These are phyloP conservation scores for Drosophila persimilis DNA, from an alignment of 1,140 invertebrate genomes.

Conservation along the genomic window DNA sequence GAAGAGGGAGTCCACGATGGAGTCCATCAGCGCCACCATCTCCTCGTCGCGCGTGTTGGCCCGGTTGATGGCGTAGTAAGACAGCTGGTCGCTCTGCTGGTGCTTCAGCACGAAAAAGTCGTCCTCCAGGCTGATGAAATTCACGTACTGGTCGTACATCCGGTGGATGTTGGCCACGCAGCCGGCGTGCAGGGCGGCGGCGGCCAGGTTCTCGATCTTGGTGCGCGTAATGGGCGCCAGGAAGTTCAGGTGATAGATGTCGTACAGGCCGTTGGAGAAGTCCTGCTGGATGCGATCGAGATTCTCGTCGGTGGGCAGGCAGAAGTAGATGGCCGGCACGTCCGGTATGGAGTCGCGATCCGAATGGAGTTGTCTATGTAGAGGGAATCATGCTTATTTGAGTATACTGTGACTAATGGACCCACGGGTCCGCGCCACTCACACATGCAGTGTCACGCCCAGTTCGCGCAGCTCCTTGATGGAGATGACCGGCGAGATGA, in stretches of 20 bases:
- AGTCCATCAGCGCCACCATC: conserved; percentile 97
- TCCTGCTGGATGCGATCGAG: conserved; percentile 96
- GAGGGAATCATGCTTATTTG: not conserved
- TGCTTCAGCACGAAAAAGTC: conserved; percentile 97
- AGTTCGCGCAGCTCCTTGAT: conserved; percentile 97
- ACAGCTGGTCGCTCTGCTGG: conserved; percentile 94
- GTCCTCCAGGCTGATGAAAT: conserved; percentile 99
- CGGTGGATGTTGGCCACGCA: conserved; percentile 96
- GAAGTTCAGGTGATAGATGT: conserved; percentile 98
- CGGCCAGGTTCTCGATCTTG: conserved; percentile 97
- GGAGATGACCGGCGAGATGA: conserved; percentile 97
- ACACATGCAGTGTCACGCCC: conserved; percentile 98
- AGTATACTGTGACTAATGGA: too few relatives aligned
- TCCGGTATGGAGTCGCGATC: conserved; percentile 98
- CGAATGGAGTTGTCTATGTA: conserved; percentile 92
- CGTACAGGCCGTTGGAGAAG: conserved; percentile 95
- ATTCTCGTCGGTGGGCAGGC: conserved; percentile 98
- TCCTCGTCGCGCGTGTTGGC: conserved; percentile 97
- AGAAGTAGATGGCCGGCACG: conserved; percentile 99
- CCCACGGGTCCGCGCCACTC: conserved; percentile 81
- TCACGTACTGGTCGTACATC: conserved; percentile 98
- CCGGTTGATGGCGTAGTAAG: conserved; percentile 97
- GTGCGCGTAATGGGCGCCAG: conserved; percentile 97
- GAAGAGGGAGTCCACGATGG: conserved; percentile 97
- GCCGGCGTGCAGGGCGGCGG: conserved; percentile 94